Evolutionary conservation across 53 echinoderm and acorn worm species (phyloP).

Genomic region (Holothuria leucospilota): DNA sequence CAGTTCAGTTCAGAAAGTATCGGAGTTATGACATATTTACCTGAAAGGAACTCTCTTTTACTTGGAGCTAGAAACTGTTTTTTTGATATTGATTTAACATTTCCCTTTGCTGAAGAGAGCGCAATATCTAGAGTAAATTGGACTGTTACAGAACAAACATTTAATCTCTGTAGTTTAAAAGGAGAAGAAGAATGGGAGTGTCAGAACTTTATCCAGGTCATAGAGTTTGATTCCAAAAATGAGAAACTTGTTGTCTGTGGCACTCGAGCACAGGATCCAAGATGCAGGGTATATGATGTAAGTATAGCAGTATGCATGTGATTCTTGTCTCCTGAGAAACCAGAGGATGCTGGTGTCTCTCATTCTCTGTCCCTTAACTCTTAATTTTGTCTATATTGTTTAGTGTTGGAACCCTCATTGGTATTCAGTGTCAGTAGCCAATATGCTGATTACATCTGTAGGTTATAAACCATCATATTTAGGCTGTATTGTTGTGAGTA

Average conservation of each 20-base stretch:
- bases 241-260: constrained; percentile 84
- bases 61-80: constrained; percentile 81
- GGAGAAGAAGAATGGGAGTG: constrained; percentile 85
- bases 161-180: constrained; percentile 70
- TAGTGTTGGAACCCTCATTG: no score
- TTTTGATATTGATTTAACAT: constrained; percentile 64
- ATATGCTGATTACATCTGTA: no score
- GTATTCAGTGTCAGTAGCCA: no score
- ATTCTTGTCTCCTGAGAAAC: background rate
- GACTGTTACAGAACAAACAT: constrained; percentile 12
- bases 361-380: background rate
- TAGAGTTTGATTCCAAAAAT: constrained; percentile 32
- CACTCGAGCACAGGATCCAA: constrained; percentile 83
- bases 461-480: no score
- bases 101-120: constrained; percentile 49
- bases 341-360: background rate
- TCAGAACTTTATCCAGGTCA: constrained; percentile 86
- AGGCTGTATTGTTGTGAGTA: no score
- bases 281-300: constrained; percentile 72
- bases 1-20: constrained; percentile 70
- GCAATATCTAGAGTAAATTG: background rate
- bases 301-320: background rate
- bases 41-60: constrained; percentile 49
- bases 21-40: constrained; percentile 69
- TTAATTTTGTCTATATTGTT: no score